Evolutionary conservation across 2,113 vertebrate genomes (phyloP).

Genomic region (Oryctolagus cuniculus): mOryCun1.1 NC_091440.1:78244001-78244500

Average conservation of each 20-base stretch:
- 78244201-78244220: not conserved
- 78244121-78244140: not conserved
- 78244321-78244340: not conserved
- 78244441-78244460: not conserved
- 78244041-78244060: not conserved
- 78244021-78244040: not conserved
- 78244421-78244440: not conserved
- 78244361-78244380: rapidly evolving
- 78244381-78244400: not conserved
- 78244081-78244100: not conserved
- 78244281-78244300: not conserved
- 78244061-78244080: not conserved
- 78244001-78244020: not conserved
- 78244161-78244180: not conserved
- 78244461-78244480: not conserved
- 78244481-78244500: not conserved
- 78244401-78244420: not conserved
- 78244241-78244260: not conserved
- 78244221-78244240: slow-evolving; percentile 12
- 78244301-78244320: not conserved
- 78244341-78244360: not conserved
- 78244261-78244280: not conserved
- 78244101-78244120: not conserved
- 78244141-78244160: not conserved
- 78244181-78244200: not conserved